Base-by-base conservation (phyloP, 2,113 vertebrate species). In the Phaetusa simplex region DNA sequence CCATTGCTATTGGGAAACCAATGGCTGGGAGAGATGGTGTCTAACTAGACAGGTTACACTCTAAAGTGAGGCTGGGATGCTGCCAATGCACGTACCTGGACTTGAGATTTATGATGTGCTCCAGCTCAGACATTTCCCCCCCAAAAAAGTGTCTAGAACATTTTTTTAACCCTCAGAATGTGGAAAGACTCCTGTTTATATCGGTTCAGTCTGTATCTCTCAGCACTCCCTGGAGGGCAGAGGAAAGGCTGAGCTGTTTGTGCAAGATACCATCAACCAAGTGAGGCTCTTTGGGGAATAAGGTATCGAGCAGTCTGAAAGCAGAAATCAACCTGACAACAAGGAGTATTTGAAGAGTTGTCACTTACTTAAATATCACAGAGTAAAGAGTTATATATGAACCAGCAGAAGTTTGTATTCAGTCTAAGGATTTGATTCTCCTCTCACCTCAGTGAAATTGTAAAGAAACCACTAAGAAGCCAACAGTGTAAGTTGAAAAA, bases 371-470 rank as follows among this genome's bases (percentile, higher is more conserved):
- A 82, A 71, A 36, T 53, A 94, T 56, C 62, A 95, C 49, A 87
- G 43, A 49, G 21, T 11, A 52, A 30, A 59, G 36, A 79, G 77
- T 61, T 91, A 53, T 34, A 62, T 61, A 29, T 38, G 70, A 95
- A 69, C n/a, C 16, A 86, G 70, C 27, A 71, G 36, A 84, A 47
- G 53, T 49, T 92, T 94, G 43, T 88, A 32, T 91, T 81, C 61
- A 72, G 9, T n/a, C 65, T 86, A 42, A 95, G 52, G 65, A 76
- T 88, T 89, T 95, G 78, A 78, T 95, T 95, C 61, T 91, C 67
- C 71, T 90, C 65, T 91, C 83, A 84, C 56, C 38, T 81, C 65
- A 42, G 23, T 45, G 64, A 29, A 91, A 89, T 45, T 65, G 64
- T 45, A 78, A 72, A 79, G 59, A 88, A 89, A 69, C 30, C 3